Evolutionary conservation across 2,888 invertebrate species (phyloP).

Genomic region (Amiota communis): DNA sequence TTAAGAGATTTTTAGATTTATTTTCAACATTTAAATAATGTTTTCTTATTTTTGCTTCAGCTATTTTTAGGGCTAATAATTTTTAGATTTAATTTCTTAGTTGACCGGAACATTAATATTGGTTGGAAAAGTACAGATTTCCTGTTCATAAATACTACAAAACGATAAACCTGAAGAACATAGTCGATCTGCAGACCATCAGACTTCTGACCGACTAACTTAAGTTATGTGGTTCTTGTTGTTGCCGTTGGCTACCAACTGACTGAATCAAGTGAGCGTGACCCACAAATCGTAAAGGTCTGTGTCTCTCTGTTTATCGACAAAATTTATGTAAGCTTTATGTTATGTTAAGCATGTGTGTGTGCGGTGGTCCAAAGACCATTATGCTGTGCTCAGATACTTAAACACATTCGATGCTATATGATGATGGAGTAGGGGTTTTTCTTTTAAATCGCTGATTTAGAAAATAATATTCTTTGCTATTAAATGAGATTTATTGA

Average conservation of each 20-base stretch:
- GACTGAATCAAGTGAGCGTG: background rate
- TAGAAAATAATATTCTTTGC: background rate
- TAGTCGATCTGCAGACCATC: too few relatives aligned
- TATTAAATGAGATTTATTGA: conserved; percentile 20
- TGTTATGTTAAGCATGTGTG: background rate
- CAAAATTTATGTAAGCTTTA: conserved; percentile 11
- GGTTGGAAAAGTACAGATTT: too few relatives aligned
- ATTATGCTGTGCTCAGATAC: too few relatives aligned
- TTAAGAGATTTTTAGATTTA: conserved; percentile 1
- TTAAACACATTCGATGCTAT: too few relatives aligned
- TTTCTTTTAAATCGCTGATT: conserved; percentile 9
- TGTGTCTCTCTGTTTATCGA: background rate
- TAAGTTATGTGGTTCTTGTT: background rate
- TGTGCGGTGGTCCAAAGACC: too few relatives aligned
- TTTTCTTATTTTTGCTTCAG: background rate
- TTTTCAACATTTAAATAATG: conserved; percentile 3
- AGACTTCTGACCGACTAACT: background rate
- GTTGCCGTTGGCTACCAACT: background rate
- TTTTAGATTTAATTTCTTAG: background rate
- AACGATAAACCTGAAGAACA: background rate
- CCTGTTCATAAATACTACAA: background rate
- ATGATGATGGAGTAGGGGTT: too few relatives aligned
- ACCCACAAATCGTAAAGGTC: background rate
- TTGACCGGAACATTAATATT: background rate
- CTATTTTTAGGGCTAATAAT: background rate